Percentiles rank a stretch among this genome's conserved stretches.
phyloP scores from a whole-genome alignment of 2,113 vertebrate species.

The Malurus melanocephalus region DNA sequence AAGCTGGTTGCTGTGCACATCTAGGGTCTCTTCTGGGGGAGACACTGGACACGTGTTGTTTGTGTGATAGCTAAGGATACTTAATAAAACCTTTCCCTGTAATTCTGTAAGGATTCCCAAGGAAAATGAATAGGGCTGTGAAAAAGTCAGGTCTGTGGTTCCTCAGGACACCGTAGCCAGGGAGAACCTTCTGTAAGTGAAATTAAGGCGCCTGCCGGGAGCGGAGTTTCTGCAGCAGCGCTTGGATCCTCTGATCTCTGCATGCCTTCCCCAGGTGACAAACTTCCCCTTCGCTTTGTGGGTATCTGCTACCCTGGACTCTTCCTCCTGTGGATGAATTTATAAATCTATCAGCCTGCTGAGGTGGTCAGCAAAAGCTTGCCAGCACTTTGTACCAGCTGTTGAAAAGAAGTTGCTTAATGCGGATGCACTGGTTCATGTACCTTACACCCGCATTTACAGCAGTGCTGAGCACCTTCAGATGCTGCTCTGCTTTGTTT shows the following conservation, averaged over 20 bases:
- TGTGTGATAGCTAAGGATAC: not conserved
- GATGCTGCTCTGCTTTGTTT: not conserved
- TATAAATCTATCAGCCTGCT: constrained; percentile 8
- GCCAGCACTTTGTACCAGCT: constrained; percentile 7
- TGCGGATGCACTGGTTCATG: not conserved
- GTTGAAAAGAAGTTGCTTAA: constrained; percentile 1
- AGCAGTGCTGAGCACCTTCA: constrained; percentile 3
- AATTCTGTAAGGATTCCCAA: not conserved
- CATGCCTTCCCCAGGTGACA: constrained; percentile 34
- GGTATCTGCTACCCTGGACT: constrained; percentile 22
- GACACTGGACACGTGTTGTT: not conserved
- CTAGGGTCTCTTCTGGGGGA: not conserved
- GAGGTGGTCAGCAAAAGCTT: not conserved
- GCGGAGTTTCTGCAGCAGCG: not conserved
- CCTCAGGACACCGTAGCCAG: not conserved
- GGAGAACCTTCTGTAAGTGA: not conserved
- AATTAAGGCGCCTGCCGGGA: not conserved
- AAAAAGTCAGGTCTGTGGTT: not conserved
- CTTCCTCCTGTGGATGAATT: not conserved
- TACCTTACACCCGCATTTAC: not conserved
- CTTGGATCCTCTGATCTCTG: constrained; percentile 29
- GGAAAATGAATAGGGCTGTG: not conserved
- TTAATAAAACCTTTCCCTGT: not conserved
- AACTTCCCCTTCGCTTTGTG: not conserved
- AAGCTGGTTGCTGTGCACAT: not conserved